These are phyloP conservation scores for Potamarius usumacintae DNA, from an alignment of 2,113 vertebrate genomes.

Conservation along the genomic window DNA sequence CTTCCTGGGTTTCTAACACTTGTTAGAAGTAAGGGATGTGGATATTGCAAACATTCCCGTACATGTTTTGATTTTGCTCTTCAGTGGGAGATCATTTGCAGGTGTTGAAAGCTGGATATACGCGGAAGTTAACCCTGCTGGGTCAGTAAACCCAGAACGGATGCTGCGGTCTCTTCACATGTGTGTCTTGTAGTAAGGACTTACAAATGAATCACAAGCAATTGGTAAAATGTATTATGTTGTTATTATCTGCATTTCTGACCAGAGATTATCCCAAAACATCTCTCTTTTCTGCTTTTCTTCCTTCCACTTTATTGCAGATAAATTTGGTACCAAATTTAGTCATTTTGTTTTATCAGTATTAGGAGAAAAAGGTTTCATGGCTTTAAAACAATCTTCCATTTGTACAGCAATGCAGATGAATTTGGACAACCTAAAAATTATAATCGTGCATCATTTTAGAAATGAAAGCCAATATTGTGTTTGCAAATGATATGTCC, in stretches of 20 bases:
- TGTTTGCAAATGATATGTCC: neutral
- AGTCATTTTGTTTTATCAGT: neutral
- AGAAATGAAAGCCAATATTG: neutral
- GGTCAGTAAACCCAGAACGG: constrained; percentile 49
- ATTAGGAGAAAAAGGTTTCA: neutral
- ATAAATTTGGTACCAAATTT: neutral
- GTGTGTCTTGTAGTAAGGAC: constrained; percentile 24
- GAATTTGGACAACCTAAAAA: neutral
- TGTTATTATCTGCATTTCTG: neutral
- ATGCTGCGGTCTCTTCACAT: constrained; percentile 40
- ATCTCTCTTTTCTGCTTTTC: neutral
- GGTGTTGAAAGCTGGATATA: constrained; percentile 70
- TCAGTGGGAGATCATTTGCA: constrained; percentile 60
- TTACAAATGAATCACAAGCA: constrained; percentile 16
- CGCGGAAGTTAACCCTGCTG: constrained; percentile 59
- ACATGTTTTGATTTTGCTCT: constrained; percentile 69
- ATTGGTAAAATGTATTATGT: neutral
- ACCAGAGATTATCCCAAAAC: neutral
- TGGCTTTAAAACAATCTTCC: neutral
- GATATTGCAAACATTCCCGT: constrained; percentile 61
- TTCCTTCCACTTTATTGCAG: neutral
- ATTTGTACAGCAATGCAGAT: neutral
- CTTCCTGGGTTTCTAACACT: constrained; percentile 50
- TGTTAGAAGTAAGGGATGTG: constrained; percentile 17
- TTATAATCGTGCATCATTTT: neutral